These are phyloP conservation scores for Ophthalmotilapia sp. DNA, from an alignment of 2,113 vertebrate species.

Conservation along the genomic window DNA sequence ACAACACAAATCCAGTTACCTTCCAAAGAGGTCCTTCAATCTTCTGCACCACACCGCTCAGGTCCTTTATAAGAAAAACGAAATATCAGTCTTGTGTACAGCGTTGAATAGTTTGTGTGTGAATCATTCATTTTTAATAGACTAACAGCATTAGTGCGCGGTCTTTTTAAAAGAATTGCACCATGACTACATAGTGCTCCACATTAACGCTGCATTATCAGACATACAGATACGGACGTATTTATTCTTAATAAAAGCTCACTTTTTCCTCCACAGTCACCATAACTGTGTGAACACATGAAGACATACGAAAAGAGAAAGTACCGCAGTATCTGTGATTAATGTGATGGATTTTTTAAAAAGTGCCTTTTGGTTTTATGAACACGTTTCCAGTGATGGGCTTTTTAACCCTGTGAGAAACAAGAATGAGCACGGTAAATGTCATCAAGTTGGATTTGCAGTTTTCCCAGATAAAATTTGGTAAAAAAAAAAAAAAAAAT, in stretches of 20 bases:
- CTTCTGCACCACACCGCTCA: constrained; percentile 67
- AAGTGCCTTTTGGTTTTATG: background rate
- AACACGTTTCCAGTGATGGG: background rate
- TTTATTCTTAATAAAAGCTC: background rate
- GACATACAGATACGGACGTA: background rate
- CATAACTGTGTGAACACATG: background rate
- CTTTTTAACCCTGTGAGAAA: background rate
- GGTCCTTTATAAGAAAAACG: constrained; percentile 54
- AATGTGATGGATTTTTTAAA: background rate
- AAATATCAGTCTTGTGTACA: background rate
- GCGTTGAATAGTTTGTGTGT: background rate
- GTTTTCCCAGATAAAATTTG: background rate
- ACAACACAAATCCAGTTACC: constrained; percentile 65
- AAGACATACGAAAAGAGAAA: background rate
- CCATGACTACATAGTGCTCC: background rate
- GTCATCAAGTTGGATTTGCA: background rate
- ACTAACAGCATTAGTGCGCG: background rate
- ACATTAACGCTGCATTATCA: background rate
- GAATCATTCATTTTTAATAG: background rate
- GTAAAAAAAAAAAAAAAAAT: background rate
- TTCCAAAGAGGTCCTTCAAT: constrained; percentile 89
- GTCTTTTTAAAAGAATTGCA: background rate
- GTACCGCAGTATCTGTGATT: background rate
- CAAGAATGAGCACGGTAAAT: background rate
- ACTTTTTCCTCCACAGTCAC: background rate